Evolutionary conservation across 2,888 invertebrate species (phyloP).

Genomic region (Nymphalis c-album): DNA sequence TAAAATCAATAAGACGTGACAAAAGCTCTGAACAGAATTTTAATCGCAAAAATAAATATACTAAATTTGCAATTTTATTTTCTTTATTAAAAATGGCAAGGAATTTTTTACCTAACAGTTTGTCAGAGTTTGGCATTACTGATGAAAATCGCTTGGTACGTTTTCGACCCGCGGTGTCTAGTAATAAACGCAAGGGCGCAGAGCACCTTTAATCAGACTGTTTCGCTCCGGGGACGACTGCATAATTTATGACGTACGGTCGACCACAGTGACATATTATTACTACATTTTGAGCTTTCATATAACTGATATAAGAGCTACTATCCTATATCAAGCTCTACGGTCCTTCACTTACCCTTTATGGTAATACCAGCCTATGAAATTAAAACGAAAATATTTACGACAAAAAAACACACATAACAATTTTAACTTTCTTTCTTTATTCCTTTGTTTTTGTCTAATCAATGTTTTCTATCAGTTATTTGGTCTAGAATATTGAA

Average conservation of each 20-base stretch:
- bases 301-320: conserved; percentile 7
- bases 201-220: conserved; percentile 48
- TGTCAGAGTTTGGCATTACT: conserved; percentile 17
- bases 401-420: conserved; percentile 11
- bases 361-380: conserved; percentile 34
- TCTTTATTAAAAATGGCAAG: conserved; percentile 10
- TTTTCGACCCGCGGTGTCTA: conserved; percentile 28
- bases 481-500: too few relatives aligned
- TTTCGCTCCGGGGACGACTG: conserved; percentile 45
- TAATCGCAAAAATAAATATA: conserved; percentile 27
- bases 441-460: not conserved
- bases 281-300: conserved; percentile 30
- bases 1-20: not conserved
- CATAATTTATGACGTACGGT: conserved; percentile 54
- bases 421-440: conserved; percentile 6
- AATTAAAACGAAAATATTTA: conserved; percentile 37
- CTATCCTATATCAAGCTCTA: conserved; percentile 2
- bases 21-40: conserved; percentile 16
- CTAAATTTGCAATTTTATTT: conserved; percentile 29
- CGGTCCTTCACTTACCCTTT: conserved; percentile 28
- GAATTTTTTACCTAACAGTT: conserved; percentile 10
- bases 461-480: too few relatives aligned
- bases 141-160: conserved; percentile 30
- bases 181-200: conserved; percentile 39
- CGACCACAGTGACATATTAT: conserved; percentile 31